Evolutionary conservation across 2,888 invertebrate genomes (phyloP).

Genomic region (Leptinotarsa rubiginosa): DNA sequence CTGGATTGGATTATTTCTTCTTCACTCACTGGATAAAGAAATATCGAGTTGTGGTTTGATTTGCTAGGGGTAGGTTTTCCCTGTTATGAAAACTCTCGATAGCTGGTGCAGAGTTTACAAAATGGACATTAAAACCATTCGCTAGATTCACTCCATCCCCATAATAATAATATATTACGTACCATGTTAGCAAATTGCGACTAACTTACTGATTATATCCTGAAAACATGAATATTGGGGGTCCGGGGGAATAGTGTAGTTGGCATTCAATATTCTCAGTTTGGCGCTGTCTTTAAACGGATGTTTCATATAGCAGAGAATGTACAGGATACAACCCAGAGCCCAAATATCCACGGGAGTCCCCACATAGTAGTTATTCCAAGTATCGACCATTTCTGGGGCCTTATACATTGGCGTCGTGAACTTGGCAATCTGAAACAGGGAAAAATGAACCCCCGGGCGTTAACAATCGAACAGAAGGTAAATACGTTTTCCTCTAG

Average conservation of each 20-base stretch:
- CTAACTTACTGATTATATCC: slow-evolving; percentile 84
- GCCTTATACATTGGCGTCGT: slow-evolving; percentile 97
- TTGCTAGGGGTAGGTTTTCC: too few species aligned
- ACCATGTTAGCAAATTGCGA: too few species aligned
- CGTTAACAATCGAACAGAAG: background rate
- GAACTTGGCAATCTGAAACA: slow-evolving; percentile 76
- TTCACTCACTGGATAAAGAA: too few species aligned
- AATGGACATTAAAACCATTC: too few species aligned
- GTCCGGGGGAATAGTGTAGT: slow-evolving; percentile 88
- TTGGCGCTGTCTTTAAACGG: slow-evolving; percentile 98
- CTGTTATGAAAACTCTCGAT: too few species aligned
- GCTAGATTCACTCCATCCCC: too few species aligned
- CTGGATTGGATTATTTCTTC: too few species aligned
- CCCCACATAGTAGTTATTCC: slow-evolving; percentile 95
- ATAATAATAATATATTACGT: too few species aligned
- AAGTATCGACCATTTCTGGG: slow-evolving; percentile 98
- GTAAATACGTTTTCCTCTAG: slow-evolving; percentile 89
- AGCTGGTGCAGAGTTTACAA: too few species aligned
- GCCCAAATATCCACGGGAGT: slow-evolving; percentile 96
- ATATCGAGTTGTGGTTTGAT: too few species aligned
- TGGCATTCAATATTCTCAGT: slow-evolving; percentile 95
- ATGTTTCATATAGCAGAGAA: slow-evolving; percentile 92
- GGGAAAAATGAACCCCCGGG: slow-evolving; percentile 15
- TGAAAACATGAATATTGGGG: slow-evolving; percentile 86
- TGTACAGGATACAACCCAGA: slow-evolving; percentile 93